These are phyloP conservation scores for Coreius guichenoti DNA, from an alignment of 2,797 vertebrate genomes.

Conservation along the genomic window DNA sequence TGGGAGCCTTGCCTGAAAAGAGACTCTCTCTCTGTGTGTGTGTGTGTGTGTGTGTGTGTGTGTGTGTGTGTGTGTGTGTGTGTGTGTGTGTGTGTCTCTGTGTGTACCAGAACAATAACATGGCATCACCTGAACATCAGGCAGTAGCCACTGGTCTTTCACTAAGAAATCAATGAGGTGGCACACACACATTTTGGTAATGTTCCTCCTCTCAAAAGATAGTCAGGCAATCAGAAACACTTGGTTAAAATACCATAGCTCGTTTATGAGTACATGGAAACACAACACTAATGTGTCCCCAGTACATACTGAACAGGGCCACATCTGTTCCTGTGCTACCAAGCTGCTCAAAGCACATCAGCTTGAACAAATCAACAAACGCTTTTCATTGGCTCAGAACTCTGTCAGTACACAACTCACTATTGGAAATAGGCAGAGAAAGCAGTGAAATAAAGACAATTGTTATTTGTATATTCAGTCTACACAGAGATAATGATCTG, in stretches of 20 bases:
- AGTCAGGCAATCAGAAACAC: neutral
- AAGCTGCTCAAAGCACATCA: conserved; percentile 34
- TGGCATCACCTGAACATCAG: conserved; percentile 13
- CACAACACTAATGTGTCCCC: conserved; percentile 19
- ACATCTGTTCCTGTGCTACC: conserved; percentile 29
- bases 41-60: conserved; percentile 31
- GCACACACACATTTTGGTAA: neutral
- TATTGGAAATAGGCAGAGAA: neutral
- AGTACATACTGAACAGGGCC: conserved; percentile 13
- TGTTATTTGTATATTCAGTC: conserved; percentile 10
- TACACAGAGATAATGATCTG: neutral
- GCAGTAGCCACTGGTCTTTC: neutral
- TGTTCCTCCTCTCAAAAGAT: conserved; percentile 1
- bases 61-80: conserved; percentile 21
- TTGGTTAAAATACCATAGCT: conserved; percentile 17
- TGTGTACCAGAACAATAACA: conserved; percentile 20
- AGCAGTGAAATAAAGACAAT: neutral
- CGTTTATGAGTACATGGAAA: neutral
- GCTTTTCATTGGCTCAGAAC: conserved; percentile 1
- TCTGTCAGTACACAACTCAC: neutral
- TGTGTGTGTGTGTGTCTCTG: conserved; percentile 5
- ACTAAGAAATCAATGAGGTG: neutral
- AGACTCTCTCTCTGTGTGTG: conserved; percentile 10
- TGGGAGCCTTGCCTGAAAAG: conserved; percentile 28
- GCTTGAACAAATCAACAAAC: conserved; percentile 37